Conservation (phyloP, 2,113 vertebrate species). For the Coracopsis vasa region DNA sequence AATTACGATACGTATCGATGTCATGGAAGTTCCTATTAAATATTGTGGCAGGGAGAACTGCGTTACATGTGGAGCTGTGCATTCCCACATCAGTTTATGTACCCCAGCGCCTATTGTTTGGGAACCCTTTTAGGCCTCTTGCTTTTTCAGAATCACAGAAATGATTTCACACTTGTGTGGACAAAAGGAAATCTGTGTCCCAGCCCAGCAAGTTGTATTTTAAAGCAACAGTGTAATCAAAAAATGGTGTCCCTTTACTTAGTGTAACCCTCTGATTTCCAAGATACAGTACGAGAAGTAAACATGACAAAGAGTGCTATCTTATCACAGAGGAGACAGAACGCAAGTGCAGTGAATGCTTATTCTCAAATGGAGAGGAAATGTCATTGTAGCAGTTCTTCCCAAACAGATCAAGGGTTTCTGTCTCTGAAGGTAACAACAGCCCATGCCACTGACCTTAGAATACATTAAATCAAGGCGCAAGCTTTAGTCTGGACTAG, state of each 20-base stretch:
- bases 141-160: not conserved
- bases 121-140: not conserved
- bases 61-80: rapidly evolving
- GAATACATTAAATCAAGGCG: not conserved
- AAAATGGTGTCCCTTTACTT: not conserved
- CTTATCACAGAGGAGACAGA: not conserved
- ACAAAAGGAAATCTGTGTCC: conserved; percentile 18
- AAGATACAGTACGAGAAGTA: not conserved
- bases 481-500: not conserved
- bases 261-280: not conserved
- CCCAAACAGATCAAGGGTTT: not conserved
- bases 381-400: not conserved
- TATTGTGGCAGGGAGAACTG: not conserved
- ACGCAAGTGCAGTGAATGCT: not conserved
- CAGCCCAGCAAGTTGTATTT: not conserved
- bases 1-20: conserved; percentile 31
- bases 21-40: not conserved
- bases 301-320: rapidly evolving
- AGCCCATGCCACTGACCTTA: not conserved
- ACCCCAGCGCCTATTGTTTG: not conserved
- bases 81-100: rapidly evolving
- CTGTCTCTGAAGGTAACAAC: not conserved
- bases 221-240: not conserved
- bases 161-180: conserved; percentile 26
- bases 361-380: not conserved